Evolutionary conservation across 2,113 vertebrate species (phyloP).

Genomic region (Ophiodon elongatus): DNA sequence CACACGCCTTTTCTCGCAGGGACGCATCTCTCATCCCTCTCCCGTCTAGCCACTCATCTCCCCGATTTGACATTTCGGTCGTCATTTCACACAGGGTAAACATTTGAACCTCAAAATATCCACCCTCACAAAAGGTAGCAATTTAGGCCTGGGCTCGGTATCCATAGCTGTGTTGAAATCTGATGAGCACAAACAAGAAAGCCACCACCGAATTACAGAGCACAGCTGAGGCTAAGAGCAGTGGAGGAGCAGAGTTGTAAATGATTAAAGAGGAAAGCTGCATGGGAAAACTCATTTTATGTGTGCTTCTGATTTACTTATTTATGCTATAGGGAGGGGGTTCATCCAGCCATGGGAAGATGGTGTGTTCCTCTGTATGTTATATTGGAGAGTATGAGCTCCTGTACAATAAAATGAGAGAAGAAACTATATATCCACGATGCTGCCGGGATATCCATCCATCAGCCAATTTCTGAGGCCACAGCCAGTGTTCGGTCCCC

Average conservation of each 20-base stretch:
- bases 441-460: constrained; percentile 48
- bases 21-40: not conserved
- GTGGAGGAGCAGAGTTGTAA: constrained; percentile 61
- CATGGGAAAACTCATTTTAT: constrained; percentile 53
- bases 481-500: constrained; percentile 57
- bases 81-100: constrained; percentile 53
- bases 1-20: constrained; percentile 8
- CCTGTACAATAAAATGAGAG: constrained; percentile 37
- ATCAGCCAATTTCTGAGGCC: constrained; percentile 55
- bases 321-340: constrained; percentile 27
- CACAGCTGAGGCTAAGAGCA: constrained; percentile 38
- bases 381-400: constrained; percentile 33
- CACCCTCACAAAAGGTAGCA: constrained; percentile 51
- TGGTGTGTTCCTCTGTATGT: not conserved
- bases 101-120: constrained; percentile 61
- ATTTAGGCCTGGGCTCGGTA: constrained; percentile 64
- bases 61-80: constrained; percentile 42
- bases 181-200: constrained; percentile 69
- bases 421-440: constrained; percentile 39
- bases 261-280: constrained; percentile 65
- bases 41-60: constrained; percentile 38
- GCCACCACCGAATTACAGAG: constrained; percentile 67
- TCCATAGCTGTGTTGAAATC: constrained; percentile 62
- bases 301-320: constrained; percentile 52
- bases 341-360: constrained; percentile 8